A percentile compares a stretch with the other conserved stretches of the same genome.
These are phyloP conservation scores for Drosophila gunungcola DNA, from an alignment of 1,140 invertebrate genomes.

Conservation along the genomic window DNA sequence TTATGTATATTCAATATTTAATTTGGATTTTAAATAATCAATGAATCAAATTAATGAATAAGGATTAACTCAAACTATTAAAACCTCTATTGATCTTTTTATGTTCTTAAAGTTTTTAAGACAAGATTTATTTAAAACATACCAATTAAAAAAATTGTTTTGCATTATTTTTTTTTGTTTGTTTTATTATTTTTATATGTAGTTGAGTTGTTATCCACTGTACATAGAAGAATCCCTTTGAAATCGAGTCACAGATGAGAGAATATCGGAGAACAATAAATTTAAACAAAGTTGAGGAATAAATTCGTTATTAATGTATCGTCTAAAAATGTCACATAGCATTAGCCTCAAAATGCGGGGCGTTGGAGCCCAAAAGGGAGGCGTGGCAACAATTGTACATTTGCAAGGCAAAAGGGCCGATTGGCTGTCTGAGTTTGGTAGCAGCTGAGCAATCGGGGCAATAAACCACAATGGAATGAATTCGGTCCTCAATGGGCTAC, in stretches of 20 bases:
- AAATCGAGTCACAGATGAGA: slow-evolving; percentile 57
- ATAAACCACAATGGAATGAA: slow-evolving; percentile 83
- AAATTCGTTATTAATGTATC: slow-evolving; percentile 76
- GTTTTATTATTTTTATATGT: neutral
- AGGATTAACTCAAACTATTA: no score
- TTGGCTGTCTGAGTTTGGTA: slow-evolving; percentile 33
- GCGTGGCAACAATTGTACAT: slow-evolving; percentile 23
- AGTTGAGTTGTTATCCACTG: neutral
- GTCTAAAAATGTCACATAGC: slow-evolving; percentile 75
- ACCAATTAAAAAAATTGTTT: neutral
- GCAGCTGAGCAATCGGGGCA: slow-evolving; percentile 79
- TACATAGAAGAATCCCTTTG: slow-evolving; percentile 2
- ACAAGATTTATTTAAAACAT: no score
- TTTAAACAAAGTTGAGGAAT: slow-evolving; percentile 64
- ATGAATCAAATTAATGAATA: no score
- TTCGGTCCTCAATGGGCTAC: slow-evolving; percentile 61
- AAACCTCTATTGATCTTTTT: no score
- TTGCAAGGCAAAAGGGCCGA: slow-evolving; percentile 12
- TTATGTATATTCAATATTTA: no score
- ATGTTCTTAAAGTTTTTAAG: no score
- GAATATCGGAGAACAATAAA: slow-evolving; percentile 61
- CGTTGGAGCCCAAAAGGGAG: neutral
- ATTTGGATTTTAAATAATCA: no score
- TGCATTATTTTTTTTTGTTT: neutral
- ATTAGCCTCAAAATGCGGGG: slow-evolving; percentile 63